These are phyloP conservation scores for Rhizoglyphus robini DNA, from an alignment of 1,140 invertebrate genomes.

Conservation along the genomic window DNA sequence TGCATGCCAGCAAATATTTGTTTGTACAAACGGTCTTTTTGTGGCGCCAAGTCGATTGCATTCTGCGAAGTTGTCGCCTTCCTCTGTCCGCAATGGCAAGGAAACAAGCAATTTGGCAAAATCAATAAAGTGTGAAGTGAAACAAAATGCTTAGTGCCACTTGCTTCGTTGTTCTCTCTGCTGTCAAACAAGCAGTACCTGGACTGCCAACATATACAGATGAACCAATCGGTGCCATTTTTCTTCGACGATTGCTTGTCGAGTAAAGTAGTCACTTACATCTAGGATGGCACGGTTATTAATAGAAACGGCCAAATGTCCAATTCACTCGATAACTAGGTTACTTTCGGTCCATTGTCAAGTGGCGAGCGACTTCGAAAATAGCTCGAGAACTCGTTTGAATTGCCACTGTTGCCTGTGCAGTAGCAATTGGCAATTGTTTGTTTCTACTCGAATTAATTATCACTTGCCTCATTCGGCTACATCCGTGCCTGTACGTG, in stretches of 20 bases:
- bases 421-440: neutral
- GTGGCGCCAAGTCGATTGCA: too few relatives aligned
- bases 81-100: neutral
- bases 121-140: conserved; percentile 5
- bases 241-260: neutral
- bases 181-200: too few relatives aligned
- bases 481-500: neutral
- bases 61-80: neutral
- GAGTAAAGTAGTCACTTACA: neutral
- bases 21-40: neutral
- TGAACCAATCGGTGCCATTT: neutral
- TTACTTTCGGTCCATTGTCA: conserved; percentile 4
- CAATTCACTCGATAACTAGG: conserved; percentile 5
- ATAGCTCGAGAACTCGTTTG: conserved; percentile 13
- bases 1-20: conserved; percentile 4
- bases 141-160: neutral
- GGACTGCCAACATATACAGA: too few relatives aligned
- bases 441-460: conserved; percentile 4
- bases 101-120: neutral
- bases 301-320: neutral
- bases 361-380: conserved; percentile 11
- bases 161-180: too few relatives aligned
- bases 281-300: neutral
- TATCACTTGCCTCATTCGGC: neutral
- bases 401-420: neutral